These are phyloP conservation scores for Melanostoma mellinum DNA, from an alignment of 2,888 invertebrate species.

Conservation along the genomic window DNA sequence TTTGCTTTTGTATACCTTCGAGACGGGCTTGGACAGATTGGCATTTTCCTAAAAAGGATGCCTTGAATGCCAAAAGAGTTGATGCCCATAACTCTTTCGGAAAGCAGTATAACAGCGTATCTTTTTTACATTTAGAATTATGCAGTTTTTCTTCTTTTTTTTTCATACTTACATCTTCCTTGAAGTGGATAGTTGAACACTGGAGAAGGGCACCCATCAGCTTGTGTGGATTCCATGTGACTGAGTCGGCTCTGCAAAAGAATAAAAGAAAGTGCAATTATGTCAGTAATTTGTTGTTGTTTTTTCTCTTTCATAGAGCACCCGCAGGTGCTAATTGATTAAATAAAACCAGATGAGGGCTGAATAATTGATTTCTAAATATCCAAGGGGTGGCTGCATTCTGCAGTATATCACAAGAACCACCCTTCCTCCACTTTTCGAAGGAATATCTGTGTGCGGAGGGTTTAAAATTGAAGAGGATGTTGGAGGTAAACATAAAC, in stretches of 20 bases:
- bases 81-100: conserved; percentile 22
- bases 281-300: conserved; percentile 8
- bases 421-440: conserved; percentile 26
- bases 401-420: neutral
- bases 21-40: conserved; percentile 44
- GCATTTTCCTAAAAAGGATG: conserved; percentile 50
- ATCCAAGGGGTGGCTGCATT: conserved; percentile 43
- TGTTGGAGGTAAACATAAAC: conserved; percentile 75
- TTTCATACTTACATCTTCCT: conserved; percentile 91
- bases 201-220: conserved; percentile 98
- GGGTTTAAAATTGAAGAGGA: conserved; percentile 45
- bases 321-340: conserved; percentile 71
- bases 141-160: conserved; percentile 6
- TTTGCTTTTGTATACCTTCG: conserved; percentile 11
- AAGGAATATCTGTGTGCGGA: conserved; percentile 11
- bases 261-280: conserved; percentile 34
- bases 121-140: neutral
- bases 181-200: conserved; percentile 98
- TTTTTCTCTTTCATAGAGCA: conserved; percentile 26
- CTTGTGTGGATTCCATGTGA: conserved; percentile 99
- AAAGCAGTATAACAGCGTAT: neutral
- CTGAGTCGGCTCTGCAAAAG: conserved; percentile 91
- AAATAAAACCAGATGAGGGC: conserved; percentile 49
- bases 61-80: conserved; percentile 48
- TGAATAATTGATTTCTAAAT: conserved; percentile 71